These are phyloP conservation scores for Ianthella basta DNA, from an alignment of 37 sponge, comb jelly and placozoan genomes.

Conservation along the genomic window DNA sequence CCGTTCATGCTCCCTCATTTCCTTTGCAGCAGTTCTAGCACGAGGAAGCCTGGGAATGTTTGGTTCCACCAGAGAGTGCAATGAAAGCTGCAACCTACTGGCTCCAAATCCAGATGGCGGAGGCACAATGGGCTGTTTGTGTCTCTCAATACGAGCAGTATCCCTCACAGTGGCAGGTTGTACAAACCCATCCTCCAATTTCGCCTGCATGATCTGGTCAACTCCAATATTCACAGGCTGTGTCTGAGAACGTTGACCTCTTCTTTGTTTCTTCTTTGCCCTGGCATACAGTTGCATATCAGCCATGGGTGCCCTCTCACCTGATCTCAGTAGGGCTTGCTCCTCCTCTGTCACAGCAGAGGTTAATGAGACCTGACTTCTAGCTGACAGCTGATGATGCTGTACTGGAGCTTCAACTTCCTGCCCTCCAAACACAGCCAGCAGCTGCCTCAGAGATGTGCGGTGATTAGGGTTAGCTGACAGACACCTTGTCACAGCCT, in stretches of 20 bases:
- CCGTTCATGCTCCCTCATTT: not conserved
- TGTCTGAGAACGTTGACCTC: not conserved
- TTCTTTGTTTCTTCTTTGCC: not conserved
- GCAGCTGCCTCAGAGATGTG: not conserved
- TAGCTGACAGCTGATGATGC: too few species aligned
- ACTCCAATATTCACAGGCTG: not conserved
- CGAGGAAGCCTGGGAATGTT: not conserved
- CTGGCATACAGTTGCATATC: not conserved
- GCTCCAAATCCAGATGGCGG: not conserved
- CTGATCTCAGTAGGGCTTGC: too few species aligned
- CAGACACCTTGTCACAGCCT: not conserved
- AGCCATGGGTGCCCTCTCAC: too few species aligned
- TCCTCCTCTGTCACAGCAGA: too few species aligned
- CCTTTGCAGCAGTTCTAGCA: not conserved
- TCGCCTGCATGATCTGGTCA: slow-evolving; percentile 15
- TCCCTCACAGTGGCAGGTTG: not conserved
- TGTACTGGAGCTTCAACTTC: too few species aligned
- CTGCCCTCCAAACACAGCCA: not conserved
- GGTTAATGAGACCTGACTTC: too few species aligned
- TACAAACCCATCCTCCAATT: not conserved
- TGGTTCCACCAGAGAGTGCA: not conserved
- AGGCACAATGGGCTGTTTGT: not conserved
- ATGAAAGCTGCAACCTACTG: not conserved
- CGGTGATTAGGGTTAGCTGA: slow-evolving; percentile 22
- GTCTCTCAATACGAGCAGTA: not conserved